These are phyloP conservation scores for Sus scrofa DNA, from an alignment of 2,113 vertebrate genomes.

Conservation along the genomic window T2T-Sscrofa CM000826.6:136038501-136039000, in stretches of 20 bases:
- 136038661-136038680: background rate
- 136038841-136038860: background rate
- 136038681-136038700: background rate
- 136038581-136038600: background rate
- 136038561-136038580: background rate
- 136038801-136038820: background rate
- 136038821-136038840: background rate
- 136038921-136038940: background rate
- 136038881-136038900: background rate
- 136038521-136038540: background rate
- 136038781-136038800: background rate
- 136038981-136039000: background rate
- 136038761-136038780: background rate
- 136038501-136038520: background rate
- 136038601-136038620: background rate
- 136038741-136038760: background rate
- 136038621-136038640: background rate
- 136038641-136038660: background rate
- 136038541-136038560: background rate
- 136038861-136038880: background rate
- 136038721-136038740: background rate
- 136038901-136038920: slow-evolving; percentile 38
- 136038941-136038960: slow-evolving; percentile 25
- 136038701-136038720: background rate
- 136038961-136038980: background rate